Conservation (phyloP, 2,113 vertebrate species). For the Suncus etruscus region DNA sequence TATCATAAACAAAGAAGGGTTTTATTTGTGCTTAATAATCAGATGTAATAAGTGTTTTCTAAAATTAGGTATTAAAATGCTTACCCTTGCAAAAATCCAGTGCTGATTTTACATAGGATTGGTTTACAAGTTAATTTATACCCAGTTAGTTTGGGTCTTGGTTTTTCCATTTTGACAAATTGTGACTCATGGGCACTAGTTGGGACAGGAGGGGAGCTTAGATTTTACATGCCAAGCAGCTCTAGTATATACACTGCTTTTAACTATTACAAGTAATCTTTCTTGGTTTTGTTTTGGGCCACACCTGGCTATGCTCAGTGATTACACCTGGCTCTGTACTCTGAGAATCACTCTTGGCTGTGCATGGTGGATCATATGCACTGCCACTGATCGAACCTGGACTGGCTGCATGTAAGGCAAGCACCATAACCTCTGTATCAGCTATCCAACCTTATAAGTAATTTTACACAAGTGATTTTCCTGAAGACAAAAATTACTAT, state of each 20-base stretch:
- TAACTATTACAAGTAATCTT: neutral
- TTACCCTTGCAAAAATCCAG: neutral
- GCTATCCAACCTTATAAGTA: neutral
- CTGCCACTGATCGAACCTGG: too few species aligned
- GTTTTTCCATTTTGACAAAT: slow-evolving; percentile 15
- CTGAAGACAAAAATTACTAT: neutral
- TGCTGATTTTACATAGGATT: neutral
- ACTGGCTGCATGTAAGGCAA: too few species aligned
- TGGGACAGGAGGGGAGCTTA: neutral
- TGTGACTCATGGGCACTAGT: neutral
- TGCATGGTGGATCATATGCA: too few species aligned
- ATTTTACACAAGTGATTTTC: slow-evolving; percentile 11
- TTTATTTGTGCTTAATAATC: slow-evolving; percentile 22
- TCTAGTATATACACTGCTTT: neutral
- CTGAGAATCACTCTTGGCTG: too few species aligned
- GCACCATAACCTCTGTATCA: too few species aligned
- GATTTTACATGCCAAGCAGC: slow-evolving; percentile 15
- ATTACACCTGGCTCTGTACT: too few species aligned
- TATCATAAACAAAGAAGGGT: neutral
- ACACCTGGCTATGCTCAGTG: too few species aligned
- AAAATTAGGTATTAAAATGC: slow-evolving; percentile 46
- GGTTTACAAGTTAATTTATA: neutral
- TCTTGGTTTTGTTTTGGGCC: too few species aligned
- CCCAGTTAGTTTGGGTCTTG: neutral
- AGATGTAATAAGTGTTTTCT: slow-evolving; percentile 29